A percentile compares a stretch with the other conserved stretches of the same genome.
Conservation (phyloP, 2,888 invertebrate species). For the Timandra comae region DNA sequence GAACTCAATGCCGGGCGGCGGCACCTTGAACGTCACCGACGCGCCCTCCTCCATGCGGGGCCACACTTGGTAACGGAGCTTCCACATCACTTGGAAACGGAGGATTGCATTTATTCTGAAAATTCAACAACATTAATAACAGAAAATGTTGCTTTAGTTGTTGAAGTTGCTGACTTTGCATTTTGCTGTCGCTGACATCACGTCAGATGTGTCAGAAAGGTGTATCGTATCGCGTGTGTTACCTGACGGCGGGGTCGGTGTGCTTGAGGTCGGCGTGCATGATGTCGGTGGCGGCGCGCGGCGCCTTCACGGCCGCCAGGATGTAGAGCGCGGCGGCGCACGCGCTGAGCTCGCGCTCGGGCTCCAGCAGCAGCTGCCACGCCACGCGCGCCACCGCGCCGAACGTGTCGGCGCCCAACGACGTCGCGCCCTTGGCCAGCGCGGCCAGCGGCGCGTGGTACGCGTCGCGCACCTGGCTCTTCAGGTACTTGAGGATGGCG, state of each 20-base stretch:
- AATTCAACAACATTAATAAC: no score
- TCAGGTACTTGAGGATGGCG: slow-evolving; percentile 60
- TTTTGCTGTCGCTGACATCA: no score
- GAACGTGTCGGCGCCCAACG: slow-evolving; percentile 91
- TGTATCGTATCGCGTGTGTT: no score
- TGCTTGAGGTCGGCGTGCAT: slow-evolving; percentile 93
- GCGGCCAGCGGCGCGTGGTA: slow-evolving; percentile 93
- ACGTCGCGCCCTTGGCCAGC: slow-evolving; percentile 92
- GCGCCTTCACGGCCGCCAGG: slow-evolving; percentile 93
- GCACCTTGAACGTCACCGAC: slow-evolving; percentile 96
- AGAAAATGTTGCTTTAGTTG: no score
- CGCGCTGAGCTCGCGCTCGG: slow-evolving; percentile 91
- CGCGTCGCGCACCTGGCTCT: slow-evolving; percentile 84
- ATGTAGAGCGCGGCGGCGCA: slow-evolving; percentile 94
- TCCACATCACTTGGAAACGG: slow-evolving; percentile 96
- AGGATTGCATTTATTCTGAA: slow-evolving; percentile 69
- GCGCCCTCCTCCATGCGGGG: slow-evolving; percentile 99
- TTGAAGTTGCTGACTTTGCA: no score
- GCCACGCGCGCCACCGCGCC: slow-evolving; percentile 92
- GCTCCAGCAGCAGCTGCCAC: slow-evolving; percentile 96
- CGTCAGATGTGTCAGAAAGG: no score
- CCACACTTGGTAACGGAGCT: slow-evolving; percentile 98
- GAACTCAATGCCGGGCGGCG: slow-evolving; percentile 99
- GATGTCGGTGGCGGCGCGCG: slow-evolving; percentile 91
- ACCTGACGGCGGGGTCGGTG: slow-evolving; percentile 86